Evolutionary conservation across 2,888 invertebrate genomes (phyloP), one percentile per base, ranked within the genome.

Genomic region (Lysandra bellargus): DNA sequence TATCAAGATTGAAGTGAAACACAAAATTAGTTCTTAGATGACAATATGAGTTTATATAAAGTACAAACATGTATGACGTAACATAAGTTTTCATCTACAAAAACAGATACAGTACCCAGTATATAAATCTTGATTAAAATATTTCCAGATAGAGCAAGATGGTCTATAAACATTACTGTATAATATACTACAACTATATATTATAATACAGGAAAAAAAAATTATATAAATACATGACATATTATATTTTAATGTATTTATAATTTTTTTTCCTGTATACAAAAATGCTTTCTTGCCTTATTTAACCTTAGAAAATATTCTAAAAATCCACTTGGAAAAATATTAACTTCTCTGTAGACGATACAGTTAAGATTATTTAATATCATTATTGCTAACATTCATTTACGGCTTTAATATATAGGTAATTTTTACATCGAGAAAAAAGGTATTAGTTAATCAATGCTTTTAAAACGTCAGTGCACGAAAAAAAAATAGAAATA

Each of bases 291-390:
- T 57, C 17, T 57, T 57, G 57, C 4, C 17, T 17, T 57, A 57
- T 57, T 1, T 49, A 9, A 49, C 12, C 9, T 49, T 49, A 49
- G 49, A 49, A 49, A 49, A 49, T 49, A 64, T 12, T 23, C 33
- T 69, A 33, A 37, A 69, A 69, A 69, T 64, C 7, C 69, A 69
- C 69, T 69, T 69, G 37, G 69, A 69, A 69, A 69, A 69, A 69
- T 69, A 69, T 69, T 17, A 37, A 4, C 64, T 33, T 37, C 4
- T 33, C 1, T 5, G 12, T 14, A 30, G 1, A 12, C 1, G 64
- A 61, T 9, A 61, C n/a, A 23, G 61, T 7, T 9, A 23, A 23
- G 23, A 23, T 23, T 23, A 23, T 23, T 23, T 23, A 23, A 23
- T 23, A 23, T 23, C 23, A 64, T 3, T 30, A 64, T 30, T 49